Percentiles rank a stretch among this genome's conserved stretches.
These are phyloP conservation scores for Stichodactyla mertensii DNA, from an alignment of 64 coral and sea anemone species.

Conservation along the genomic window DNA sequence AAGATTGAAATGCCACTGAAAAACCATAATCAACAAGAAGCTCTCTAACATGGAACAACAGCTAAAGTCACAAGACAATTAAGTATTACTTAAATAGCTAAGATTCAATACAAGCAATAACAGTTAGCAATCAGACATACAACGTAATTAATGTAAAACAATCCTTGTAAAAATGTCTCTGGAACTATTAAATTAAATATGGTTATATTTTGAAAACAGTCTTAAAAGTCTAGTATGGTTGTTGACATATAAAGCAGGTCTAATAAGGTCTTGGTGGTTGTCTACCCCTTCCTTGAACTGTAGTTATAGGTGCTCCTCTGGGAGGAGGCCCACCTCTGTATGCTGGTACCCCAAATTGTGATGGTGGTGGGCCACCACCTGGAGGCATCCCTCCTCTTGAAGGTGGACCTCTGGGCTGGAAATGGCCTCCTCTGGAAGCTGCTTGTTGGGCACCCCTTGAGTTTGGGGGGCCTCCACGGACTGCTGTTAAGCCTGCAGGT, in stretches of 20 bases:
- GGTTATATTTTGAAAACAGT: neutral
- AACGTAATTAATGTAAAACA: neutral
- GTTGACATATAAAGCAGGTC: neutral
- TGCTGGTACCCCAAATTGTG: slow-evolving; percentile 17
- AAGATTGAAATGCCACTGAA: too few relatives aligned
- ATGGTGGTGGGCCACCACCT: slow-evolving; percentile 3
- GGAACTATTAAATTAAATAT: neutral
- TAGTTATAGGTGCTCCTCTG: slow-evolving; percentile 16
- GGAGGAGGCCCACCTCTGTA: neutral
- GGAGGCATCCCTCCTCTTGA: slow-evolving; percentile 25
- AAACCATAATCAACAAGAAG: too few relatives aligned
- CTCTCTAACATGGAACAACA: too few relatives aligned
- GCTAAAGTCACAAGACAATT: too few relatives aligned
- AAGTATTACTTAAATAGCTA: too few relatives aligned
- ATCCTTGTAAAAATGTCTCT: neutral
- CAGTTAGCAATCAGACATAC: too few relatives aligned
- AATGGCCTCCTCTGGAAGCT: neutral
- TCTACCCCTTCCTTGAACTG: slow-evolving; percentile 25
- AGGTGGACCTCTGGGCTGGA: neutral
- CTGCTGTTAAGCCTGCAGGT: slow-evolving; percentile 11
- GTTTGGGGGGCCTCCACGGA: slow-evolving; percentile 3
- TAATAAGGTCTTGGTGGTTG: slow-evolving; percentile 23
- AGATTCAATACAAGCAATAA: too few relatives aligned
- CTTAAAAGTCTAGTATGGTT: neutral
- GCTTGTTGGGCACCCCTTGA: neutral